Percentiles rank a stretch among this genome's conserved stretches.
Conservation (phyloP, 2,113 vertebrate species). For the Calyptommatus sinebrachiatus region DNA sequence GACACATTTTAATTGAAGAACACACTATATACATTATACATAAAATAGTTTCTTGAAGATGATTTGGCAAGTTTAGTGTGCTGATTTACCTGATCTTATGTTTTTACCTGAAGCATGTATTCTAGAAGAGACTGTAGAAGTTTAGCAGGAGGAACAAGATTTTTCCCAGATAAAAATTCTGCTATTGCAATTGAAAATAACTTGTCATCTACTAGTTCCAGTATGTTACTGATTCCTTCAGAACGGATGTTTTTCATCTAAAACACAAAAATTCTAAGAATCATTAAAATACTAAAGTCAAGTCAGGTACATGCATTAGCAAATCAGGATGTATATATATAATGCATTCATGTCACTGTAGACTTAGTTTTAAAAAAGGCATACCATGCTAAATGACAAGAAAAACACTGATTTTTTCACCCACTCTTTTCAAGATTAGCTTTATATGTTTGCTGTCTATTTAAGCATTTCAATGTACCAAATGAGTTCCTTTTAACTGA, state of each 20-base stretch:
- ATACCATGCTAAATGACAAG: neutral
- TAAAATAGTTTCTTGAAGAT: too few relatives aligned
- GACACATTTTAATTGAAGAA: neutral
- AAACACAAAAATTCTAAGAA: slow-evolving; percentile 12
- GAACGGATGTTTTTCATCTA: slow-evolving; percentile 64
- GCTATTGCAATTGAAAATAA: slow-evolving; percentile 83
- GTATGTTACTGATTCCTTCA: slow-evolving; percentile 44
- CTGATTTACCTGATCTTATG: neutral
- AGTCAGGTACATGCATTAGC: neutral
- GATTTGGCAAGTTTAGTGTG: too few relatives aligned
- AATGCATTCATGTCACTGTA: neutral
- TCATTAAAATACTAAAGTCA: neutral
- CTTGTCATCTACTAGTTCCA: slow-evolving; percentile 71
- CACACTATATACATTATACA: neutral
- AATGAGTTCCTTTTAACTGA: neutral
- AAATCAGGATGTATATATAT: neutral
- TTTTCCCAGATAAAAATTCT: slow-evolving; percentile 77
- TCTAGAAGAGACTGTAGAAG: slow-evolving; percentile 81
- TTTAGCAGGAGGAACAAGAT: slow-evolving; percentile 74
- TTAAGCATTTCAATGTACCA: neutral
- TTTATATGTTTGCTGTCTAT: neutral
- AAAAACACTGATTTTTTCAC: neutral
- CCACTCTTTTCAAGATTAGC: neutral
- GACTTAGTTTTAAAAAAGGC: neutral
- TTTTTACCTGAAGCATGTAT: slow-evolving; percentile 79